These are phyloP conservation scores for Saimiri boliviensis DNA, from an alignment of 2,113 vertebrate species.

Conservation along the genomic window DNA sequence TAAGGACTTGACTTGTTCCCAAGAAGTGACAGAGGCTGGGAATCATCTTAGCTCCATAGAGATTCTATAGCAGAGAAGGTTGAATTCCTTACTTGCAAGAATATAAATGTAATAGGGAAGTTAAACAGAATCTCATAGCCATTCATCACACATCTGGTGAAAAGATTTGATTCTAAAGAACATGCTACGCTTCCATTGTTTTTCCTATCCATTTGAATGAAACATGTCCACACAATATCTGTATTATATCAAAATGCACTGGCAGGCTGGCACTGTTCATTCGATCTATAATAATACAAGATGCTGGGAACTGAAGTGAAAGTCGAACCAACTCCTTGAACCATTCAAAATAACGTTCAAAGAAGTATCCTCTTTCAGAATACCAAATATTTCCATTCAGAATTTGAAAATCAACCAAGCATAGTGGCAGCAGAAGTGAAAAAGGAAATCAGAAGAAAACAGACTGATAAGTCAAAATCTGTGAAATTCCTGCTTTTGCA, in stretches of 20 bases:
- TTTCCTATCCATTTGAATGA: slow-evolving; percentile 38
- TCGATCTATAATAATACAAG: slow-evolving; percentile 38
- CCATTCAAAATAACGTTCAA: slow-evolving; percentile 55
- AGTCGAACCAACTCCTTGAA: slow-evolving; percentile 35
- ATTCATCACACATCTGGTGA: not conserved
- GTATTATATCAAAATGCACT: slow-evolving; percentile 1
- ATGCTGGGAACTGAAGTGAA: slow-evolving; percentile 53
- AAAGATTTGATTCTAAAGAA: slow-evolving; percentile 34
- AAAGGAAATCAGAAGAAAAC: not conserved
- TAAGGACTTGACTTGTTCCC: not conserved
- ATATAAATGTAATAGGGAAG: not conserved
- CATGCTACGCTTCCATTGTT: not conserved
- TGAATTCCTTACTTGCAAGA: not conserved
- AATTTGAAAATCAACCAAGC: slow-evolving; percentile 52
- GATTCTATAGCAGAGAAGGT: not conserved
- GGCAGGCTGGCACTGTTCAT: not conserved
- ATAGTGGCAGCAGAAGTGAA: not conserved
- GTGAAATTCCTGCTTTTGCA: not conserved
- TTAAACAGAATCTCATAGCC: slow-evolving; percentile 11
- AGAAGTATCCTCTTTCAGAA: slow-evolving; percentile 15
- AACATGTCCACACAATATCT: not conserved
- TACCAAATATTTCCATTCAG: slow-evolving; percentile 8
- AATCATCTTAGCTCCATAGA: not conserved
- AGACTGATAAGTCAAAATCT: slow-evolving; percentile 14
- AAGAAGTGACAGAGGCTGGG: not conserved